Evolutionary conservation across 2,113 vertebrate genomes (phyloP).

Genomic region (Phylloscopus trochilus): DNA sequence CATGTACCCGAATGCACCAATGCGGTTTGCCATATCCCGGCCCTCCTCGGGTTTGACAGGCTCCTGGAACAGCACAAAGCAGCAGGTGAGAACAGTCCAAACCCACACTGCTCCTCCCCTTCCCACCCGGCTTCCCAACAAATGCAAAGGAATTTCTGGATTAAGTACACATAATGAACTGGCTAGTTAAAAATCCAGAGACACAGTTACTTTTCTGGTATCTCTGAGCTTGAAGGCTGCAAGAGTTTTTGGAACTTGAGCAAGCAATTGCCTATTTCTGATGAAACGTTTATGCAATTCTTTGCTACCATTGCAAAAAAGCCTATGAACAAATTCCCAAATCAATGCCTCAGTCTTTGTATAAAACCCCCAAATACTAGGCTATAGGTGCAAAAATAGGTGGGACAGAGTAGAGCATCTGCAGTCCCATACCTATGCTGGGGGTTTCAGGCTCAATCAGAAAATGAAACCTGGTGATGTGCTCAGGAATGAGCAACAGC

Average conservation of each 20-base stretch:
- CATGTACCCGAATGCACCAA: slow-evolving; percentile 84
- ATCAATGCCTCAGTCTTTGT: neutral
- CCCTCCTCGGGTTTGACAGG: slow-evolving; percentile 84
- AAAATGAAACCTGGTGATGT: neutral
- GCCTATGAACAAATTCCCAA: neutral
- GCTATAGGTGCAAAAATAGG: neutral
- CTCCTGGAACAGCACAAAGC: slow-evolving; percentile 64
- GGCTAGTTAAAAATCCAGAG: neutral
- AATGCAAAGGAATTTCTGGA: neutral
- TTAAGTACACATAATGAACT: neutral
- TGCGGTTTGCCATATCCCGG: slow-evolving; percentile 83
- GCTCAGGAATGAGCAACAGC: neutral
- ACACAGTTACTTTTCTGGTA: fast-evolving
- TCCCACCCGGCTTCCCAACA: neutral
- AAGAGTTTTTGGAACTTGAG: neutral
- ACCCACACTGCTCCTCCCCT: neutral
- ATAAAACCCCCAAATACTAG: neutral
- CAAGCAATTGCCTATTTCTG: neutral
- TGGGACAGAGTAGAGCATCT: neutral
- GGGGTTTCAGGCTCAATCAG: neutral
- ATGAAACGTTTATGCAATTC: neutral
- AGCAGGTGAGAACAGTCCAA: neutral
- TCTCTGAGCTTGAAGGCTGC: neutral
- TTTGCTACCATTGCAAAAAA: neutral
- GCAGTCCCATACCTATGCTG: neutral